phyloP scores from a whole-genome alignment of 2,888 invertebrate species.

The Lordiphosa fenestrarum region DNA sequence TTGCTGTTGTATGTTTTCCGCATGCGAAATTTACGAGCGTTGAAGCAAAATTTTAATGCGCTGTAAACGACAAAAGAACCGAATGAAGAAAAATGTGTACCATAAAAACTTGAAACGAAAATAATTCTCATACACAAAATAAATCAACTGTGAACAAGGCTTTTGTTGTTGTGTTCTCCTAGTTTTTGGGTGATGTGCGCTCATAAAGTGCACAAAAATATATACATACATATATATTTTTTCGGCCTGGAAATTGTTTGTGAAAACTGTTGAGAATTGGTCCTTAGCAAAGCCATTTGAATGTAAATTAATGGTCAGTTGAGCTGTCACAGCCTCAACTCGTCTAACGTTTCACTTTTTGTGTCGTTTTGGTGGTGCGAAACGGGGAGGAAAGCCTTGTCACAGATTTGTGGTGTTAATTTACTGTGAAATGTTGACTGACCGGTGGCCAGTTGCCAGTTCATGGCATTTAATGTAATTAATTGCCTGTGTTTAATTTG shows the following conservation, averaged over 20 bases:
- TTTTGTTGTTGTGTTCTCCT: constrained; percentile 1
- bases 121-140: constrained; percentile 34
- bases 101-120: constrained; percentile 63
- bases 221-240: too few species aligned
- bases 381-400: constrained; percentile 25
- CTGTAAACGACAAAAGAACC: constrained; percentile 53
- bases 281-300: constrained; percentile 50
- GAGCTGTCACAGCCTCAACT: constrained; percentile 62
- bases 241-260: constrained; percentile 1
- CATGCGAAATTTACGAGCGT: constrained; percentile 56
- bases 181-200: too few species aligned
- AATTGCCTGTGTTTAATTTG: constrained; percentile 73
- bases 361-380: constrained; percentile 21
- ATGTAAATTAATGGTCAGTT: constrained; percentile 76
- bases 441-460: constrained; percentile 41
- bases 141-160: constrained; percentile 64
- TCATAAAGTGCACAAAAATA: constrained; percentile 16
- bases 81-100: constrained; percentile 60
- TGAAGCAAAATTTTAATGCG: constrained; percentile 61
- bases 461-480: constrained; percentile 60
- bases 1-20: background rate
- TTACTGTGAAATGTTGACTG: constrained; percentile 74
- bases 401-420: constrained; percentile 72
- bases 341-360: constrained; percentile 38
- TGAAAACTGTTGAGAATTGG: constrained; percentile 52